Evolutionary conservation across 2,888 invertebrate genomes (phyloP), one percentile per base, ranked within the genome.

Genomic region (Muscina levida): DNA sequence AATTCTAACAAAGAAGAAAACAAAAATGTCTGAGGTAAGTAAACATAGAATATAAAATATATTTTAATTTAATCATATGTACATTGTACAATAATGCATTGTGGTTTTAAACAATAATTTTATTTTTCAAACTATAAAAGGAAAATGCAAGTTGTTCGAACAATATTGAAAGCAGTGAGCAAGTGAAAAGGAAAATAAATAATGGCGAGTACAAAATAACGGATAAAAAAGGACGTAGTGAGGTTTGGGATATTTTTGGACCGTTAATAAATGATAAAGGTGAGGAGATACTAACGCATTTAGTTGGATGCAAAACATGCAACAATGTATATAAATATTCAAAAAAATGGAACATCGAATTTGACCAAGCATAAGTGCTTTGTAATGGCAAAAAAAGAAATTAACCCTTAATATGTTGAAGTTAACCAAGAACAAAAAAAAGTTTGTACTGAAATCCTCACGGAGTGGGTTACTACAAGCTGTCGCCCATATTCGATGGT

Each of bases 401-500:
- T 57, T 72, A 67, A 73, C 73, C 44, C 51, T 51, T 31, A 46
- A 65, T 53, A 44, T 62, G 53, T 70, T 66, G 57, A 77, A 46
- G 70, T 78, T 51, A 67, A 73, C 59, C 44, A 46, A 70, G 79
- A 77, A 68, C 66, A 67, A 56, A 80, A 68, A n/a, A 75, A 82
- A 62, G 57, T 57, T 48, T 56, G 68, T 17, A 65, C 51, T 57
- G 51, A 51, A 19, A 65, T 70, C 22, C 10, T 79, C 44, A 80
- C 76, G 46, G 26, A 77, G 59, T 81, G 80, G 79, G 39, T 51
- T 74, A 65, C 78, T 39, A 51, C 70, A 78, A 72, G 74, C 68
- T 74, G 72, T 70, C 65, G 82, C 66, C 70, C 77, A 10, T 77
- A 77, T 65, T 62, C 48, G 62, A 72, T 82, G 44, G 72, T 82